Conservation (phyloP, 92 coral and sea anemone genomes). For the Virgularia gustaviana region DNA sequence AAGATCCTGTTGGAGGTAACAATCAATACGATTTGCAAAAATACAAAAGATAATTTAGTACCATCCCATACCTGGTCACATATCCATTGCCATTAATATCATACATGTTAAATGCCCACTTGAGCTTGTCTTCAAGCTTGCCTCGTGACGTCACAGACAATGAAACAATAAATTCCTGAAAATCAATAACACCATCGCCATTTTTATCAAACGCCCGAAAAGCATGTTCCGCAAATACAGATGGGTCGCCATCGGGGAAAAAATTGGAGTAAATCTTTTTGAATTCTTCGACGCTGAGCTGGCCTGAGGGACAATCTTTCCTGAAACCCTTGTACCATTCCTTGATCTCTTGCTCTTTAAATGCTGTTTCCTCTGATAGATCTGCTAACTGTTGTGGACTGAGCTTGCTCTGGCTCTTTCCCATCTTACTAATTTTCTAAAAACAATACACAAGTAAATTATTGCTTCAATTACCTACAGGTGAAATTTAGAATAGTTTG, state of each 20-base stretch:
- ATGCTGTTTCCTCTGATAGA: constrained; percentile 69
- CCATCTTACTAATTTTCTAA: constrained; percentile 53
- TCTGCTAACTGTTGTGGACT: constrained; percentile 70
- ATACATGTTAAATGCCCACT: constrained; percentile 36
- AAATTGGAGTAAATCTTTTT: constrained; percentile 79
- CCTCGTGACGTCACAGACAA: constrained; percentile 36
- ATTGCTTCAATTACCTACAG: no score
- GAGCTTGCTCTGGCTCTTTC: constrained; percentile 72
- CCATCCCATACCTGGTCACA: constrained; percentile 14
- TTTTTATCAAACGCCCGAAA: constrained; percentile 87
- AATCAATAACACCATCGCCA: constrained; percentile 62
- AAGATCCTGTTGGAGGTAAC: neutral
- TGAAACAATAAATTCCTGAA: constrained; percentile 25
- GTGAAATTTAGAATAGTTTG: no score
- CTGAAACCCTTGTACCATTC: constrained; percentile 92
- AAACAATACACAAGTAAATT: no score
- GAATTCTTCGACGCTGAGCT: constrained; percentile 66
- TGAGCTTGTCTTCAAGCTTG: constrained; percentile 24
- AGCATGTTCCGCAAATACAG: constrained; percentile 80
- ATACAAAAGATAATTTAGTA: neutral
- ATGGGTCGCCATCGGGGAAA: constrained; percentile 84
- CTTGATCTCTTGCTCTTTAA: constrained; percentile 68
- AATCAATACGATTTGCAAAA: neutral
- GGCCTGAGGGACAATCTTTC: constrained; percentile 87
- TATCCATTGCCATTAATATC: constrained; percentile 36